Evolutionary conservation across 2,113 vertebrate genomes (phyloP).

Genomic region (Bos taurus): ARS-UCD2.0 NC_037351.1:29816001-29816500

Average conservation of each 20-base stretch:
- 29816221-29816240: not conserved
- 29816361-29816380: not conserved
- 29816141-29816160: not conserved
- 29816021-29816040: not conserved
- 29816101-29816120: not conserved
- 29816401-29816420: not conserved
- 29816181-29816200: not conserved
- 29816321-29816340: not conserved
- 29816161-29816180: not conserved
- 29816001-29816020: not conserved
- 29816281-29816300: not conserved
- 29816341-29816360: not conserved
- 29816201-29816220: not conserved
- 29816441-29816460: not conserved
- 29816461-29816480: not conserved
- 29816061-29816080: not conserved
- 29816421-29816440: not conserved
- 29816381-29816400: not conserved
- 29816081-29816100: not conserved
- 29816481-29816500: not conserved
- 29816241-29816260: not conserved
- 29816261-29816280: not conserved
- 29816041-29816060: not conserved
- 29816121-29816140: not conserved
- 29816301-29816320: not conserved